Percentiles rank a stretch among this genome's conserved stretches.
phyloP scores from a whole-genome alignment of 2,113 vertebrate species.

The Oncorhynchus kisutch region DNA sequence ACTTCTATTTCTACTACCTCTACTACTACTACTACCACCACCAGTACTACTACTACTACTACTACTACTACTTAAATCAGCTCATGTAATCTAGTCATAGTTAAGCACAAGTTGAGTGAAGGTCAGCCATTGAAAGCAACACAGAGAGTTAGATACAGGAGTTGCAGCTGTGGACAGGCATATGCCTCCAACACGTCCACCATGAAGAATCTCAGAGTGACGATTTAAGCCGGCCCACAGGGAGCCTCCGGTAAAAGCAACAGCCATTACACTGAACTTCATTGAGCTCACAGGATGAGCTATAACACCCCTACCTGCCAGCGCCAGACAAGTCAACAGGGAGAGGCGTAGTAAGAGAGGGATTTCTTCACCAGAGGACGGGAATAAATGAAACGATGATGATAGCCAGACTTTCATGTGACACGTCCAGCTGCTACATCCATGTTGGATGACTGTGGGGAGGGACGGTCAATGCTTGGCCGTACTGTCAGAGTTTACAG shows the following conservation, averaged over 20 bases:
- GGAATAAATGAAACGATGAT: not conserved
- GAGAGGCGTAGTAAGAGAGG: conserved; percentile 16
- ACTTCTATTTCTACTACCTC: too few species aligned
- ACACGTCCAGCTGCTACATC: not conserved
- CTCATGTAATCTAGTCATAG: not conserved
- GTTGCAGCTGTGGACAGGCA: not conserved
- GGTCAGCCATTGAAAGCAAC: not conserved
- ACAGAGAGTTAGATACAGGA: not conserved
- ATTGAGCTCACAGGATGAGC: not conserved
- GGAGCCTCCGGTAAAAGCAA: not conserved
- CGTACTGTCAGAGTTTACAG: too few species aligned
- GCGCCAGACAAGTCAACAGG: not conserved
- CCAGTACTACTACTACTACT: too few species aligned
- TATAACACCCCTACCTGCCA: not conserved
- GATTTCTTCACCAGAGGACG: conserved; percentile 12
- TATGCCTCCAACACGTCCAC: not conserved
- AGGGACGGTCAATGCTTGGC: too few species aligned
- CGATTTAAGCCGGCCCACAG: not conserved
- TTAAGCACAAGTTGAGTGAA: not conserved
- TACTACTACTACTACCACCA: too few species aligned
- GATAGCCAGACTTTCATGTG: not conserved
- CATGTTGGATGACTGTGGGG: too few species aligned
- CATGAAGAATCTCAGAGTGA: not conserved
- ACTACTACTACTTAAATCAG: too few species aligned
- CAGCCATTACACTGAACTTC: not conserved